Conservation (phyloP, 2,113 vertebrate genomes). For the Gadus macrocephalus region DNA sequence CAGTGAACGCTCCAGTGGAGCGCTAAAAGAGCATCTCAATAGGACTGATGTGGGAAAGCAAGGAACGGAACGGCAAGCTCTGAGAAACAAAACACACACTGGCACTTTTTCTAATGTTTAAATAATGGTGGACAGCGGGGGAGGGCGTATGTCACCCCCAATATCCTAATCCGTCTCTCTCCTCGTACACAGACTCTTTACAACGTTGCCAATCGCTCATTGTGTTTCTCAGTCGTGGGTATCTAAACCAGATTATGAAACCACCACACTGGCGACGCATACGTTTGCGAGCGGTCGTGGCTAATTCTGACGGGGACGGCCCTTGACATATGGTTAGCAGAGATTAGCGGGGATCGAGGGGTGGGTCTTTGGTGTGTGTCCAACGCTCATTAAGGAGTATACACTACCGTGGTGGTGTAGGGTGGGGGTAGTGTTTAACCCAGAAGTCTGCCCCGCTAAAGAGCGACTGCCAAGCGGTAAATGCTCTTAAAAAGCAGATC, state of each 20-base stretch:
- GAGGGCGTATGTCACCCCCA: not conserved
- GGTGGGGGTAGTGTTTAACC: slow-evolving; percentile 44
- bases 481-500: slow-evolving; percentile 55
- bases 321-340: slow-evolving; percentile 49
- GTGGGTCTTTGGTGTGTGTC: slow-evolving; percentile 28
- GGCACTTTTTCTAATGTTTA: not conserved
- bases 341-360: slow-evolving; percentile 46
- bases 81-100: not conserved
- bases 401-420: slow-evolving; percentile 29
- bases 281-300: slow-evolving; percentile 15
- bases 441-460: slow-evolving; percentile 51
- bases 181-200: not conserved
- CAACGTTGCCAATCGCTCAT: not conserved
- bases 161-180: not conserved
- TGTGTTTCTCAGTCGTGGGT: not conserved
- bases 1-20: no score
- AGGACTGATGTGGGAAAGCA: no score
- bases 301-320: slow-evolving; percentile 40
- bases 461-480: slow-evolving; percentile 55
- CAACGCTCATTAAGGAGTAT: slow-evolving; percentile 48
- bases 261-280: slow-evolving; percentile 21
- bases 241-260: not conserved
- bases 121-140: slow-evolving; percentile 1
- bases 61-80: no score
- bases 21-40: no score